Base-by-base conservation (phyloP, 2,113 vertebrate genomes). In the Pandion haliaetus region DNA sequence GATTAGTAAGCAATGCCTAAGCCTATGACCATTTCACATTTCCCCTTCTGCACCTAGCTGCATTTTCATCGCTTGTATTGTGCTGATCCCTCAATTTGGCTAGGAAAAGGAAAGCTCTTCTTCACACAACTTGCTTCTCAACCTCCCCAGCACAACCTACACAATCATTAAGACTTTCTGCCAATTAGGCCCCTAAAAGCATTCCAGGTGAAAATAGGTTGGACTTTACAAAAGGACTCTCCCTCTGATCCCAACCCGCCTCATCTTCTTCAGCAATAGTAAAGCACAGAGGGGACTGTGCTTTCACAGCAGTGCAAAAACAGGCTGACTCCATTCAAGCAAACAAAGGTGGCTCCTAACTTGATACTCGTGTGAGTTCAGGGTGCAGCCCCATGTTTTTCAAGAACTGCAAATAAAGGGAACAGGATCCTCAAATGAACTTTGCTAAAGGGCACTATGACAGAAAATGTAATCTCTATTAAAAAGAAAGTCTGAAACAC, bases 191-290 rank as follows among this genome's bases (percentile, higher is more conserved):
- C 81, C 20, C 32, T 78, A 70, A 95, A 90, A 93, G 45, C 57
- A 66, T 47, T 73, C 50, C 50, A 78, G 28, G 7, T 61, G 31
- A 61, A 90, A 90, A 44, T 2, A 62, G 79, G 24, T 44, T 45
- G 36, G 47, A 18, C 26, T 52, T 21, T 31, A 87, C 40, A 44
- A 82, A 87, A 65, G 18, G 6, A 47, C 36, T 81, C 8, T 59
- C 8, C 13, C 25, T 7, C 6, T 0, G 0, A 9, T 55, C 29
- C 23, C 65, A 54, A 7, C 8, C 34, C 0, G 0, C 24, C 25
- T n/a, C 21, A 11, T 26, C 58, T 23, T 67, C 36, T 82, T 49
- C 50, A 67, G 70, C 69, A 77, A 5, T 45, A 74, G 86, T 16
- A 10, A 57, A 72, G 16, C 9, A 38, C 26, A 8, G 26, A 62